Base-by-base conservation (phyloP, 2,797 vertebrate genomes). In the Malurus splendens region DNA sequence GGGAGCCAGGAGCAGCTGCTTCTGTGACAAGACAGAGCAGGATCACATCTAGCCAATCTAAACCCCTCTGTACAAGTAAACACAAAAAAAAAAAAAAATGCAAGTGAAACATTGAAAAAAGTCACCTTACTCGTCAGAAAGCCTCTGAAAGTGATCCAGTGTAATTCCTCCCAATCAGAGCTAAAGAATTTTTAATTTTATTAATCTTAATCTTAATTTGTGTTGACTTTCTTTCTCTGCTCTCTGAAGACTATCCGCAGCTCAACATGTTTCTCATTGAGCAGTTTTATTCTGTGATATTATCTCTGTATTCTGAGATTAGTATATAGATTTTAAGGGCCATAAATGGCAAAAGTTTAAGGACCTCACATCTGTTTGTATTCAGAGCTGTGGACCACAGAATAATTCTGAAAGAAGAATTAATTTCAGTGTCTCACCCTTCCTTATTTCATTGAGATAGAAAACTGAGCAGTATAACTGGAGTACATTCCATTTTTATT, bases 331-430 rank as follows among this genome's bases (percentile, higher is more conserved):
- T 90, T 95, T 95, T 88, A 92, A 68, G 56, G 48, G 28, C 17
- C 78, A 45, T 54, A 92, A 94, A 77, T 64, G 30, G 38, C 90
- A 87, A 92, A 90, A 75, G 28, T 19, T 59, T 91, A 94, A 55
- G 84, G 68, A 94, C 56, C 45, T 64, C 22, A 65, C 12, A 41
- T 67, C 36, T 96, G 56, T 88, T 93, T 38, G 15, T 92, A 90
- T 84, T 87, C 78, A 93, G 39, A 66, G 18, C 38, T 56, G 54
- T 91, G 84, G 90, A 76, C 15, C 18, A 75, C 56, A 48, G n/a
- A 92, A 89, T 85, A 93, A 82, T 93, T n/a, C 56, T 62, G 22
- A 91, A 54, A 18, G 41, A 89, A 85, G 50, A 87, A 90, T 86
- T 79, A n/a, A 54, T 92, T 93, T 71, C 74, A 65, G 30, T 80